A percentile compares a stretch with the other conserved stretches of the same genome.
These are phyloP conservation scores for Clarias magur DNA, from an alignment of 2,113 vertebrate species.

Conservation along the genomic window DNA sequence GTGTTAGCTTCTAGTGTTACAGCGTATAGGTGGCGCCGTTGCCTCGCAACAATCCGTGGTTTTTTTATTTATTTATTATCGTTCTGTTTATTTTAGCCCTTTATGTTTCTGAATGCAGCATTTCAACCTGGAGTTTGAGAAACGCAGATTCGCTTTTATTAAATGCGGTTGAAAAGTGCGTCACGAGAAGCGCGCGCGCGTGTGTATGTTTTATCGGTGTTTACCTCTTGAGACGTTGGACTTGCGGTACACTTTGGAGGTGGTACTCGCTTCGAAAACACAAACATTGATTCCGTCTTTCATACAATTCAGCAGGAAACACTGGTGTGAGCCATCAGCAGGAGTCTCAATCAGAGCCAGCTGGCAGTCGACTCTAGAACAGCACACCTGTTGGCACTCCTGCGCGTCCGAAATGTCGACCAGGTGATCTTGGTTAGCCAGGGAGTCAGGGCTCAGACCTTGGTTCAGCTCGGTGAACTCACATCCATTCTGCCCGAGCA, in stretches of 20 bases:
- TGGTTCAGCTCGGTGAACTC: background rate
- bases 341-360: conserved; percentile 53
- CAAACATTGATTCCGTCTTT: conserved; percentile 46
- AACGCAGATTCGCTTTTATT: background rate
- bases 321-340: conserved; percentile 36
- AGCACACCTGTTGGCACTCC: conserved; percentile 58
- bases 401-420: background rate
- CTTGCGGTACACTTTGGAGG: conserved; percentile 52
- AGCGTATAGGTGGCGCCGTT: background rate
- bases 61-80: background rate
- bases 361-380: conserved; percentile 52
- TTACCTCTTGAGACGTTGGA: conserved; percentile 42
- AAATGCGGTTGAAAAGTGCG: background rate
- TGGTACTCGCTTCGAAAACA: background rate
- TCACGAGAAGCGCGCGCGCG: background rate
- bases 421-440: background rate
- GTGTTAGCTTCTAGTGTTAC: background rate
- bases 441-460: background rate
- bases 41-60: too few species aligned
- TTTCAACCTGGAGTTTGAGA: background rate
- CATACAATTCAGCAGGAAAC: conserved; percentile 56
- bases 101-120: background rate
- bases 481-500: conserved; percentile 38
- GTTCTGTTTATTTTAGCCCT: background rate
- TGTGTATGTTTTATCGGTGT: background rate